These are phyloP conservation scores for Spea hammondii DNA, from an alignment of 2,797 vertebrate genomes.

Conservation along the genomic window DNA sequence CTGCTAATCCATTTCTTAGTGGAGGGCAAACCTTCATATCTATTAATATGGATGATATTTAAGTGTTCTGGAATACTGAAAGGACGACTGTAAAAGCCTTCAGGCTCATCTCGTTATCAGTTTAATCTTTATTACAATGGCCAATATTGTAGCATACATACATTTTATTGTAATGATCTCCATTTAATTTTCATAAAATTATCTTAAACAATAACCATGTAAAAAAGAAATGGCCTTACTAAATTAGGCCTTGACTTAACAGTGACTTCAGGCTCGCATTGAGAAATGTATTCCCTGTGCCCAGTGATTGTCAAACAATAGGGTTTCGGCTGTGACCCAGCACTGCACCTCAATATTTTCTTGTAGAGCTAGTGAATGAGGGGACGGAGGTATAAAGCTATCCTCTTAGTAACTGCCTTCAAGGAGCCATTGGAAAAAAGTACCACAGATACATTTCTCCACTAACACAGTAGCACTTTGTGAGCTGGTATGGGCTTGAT, in stretches of 20 bases:
- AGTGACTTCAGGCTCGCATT: neutral
- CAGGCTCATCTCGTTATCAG: constrained; percentile 3
- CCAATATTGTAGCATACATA: constrained; percentile 3
- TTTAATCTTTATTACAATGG: constrained; percentile 8
- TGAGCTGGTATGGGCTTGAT: too few species aligned
- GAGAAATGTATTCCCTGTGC: neutral
- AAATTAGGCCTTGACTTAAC: neutral
- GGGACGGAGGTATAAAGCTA: too few species aligned
- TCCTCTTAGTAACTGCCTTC: too few species aligned
- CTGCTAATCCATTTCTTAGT: neutral
- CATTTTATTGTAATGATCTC: constrained; percentile 11
- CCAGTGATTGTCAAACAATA: neutral
- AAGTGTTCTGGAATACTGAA: neutral
- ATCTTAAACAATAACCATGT: constrained; percentile 3
- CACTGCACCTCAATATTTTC: too few species aligned
- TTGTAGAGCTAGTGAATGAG: too few species aligned
- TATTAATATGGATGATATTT: neutral
- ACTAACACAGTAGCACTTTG: too few species aligned
- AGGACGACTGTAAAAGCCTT: neutral
- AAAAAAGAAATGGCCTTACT: neutral
- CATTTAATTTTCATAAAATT: constrained; percentile 3
- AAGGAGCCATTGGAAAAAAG: too few species aligned
- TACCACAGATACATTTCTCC: too few species aligned
- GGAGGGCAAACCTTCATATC: neutral
- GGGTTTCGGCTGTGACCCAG: too few species aligned